These are phyloP conservation scores for Chamaetylas fuelleborni DNA, from an alignment of 2,113 vertebrate genomes.

Conservation along the genomic window DNA sequence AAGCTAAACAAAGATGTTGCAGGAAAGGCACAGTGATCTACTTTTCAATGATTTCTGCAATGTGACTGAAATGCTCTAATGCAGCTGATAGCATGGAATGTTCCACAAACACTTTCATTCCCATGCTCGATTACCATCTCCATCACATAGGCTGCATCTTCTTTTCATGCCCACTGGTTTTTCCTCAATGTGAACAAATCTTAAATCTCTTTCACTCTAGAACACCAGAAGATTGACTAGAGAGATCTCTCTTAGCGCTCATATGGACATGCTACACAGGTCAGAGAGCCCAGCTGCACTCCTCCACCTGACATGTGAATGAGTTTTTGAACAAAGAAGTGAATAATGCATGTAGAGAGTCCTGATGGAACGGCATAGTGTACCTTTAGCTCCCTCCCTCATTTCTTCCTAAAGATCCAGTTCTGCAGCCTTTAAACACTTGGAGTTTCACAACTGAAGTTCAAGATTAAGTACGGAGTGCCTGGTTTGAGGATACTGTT, in stretches of 20 bases:
- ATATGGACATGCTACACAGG: background rate
- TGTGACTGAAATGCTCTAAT: background rate
- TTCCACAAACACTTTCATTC: conserved; percentile 27
- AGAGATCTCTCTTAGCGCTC: background rate
- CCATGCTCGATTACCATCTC: conserved; percentile 32
- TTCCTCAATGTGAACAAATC: conserved; percentile 58
- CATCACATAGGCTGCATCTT: conserved; percentile 35
- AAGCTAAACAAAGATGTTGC: background rate
- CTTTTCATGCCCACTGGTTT: conserved; percentile 60
- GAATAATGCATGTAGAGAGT: background rate
- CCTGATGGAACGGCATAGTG: background rate
- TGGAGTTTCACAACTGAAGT: background rate
- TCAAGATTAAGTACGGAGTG: background rate
- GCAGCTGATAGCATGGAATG: background rate
- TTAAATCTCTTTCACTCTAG: conserved; percentile 71
- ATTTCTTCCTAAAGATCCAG: background rate
- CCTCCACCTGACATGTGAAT: background rate
- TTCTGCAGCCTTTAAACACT: background rate
- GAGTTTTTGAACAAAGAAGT: background rate
- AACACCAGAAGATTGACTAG: background rate
- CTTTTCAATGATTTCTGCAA: background rate
- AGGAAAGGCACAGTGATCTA: background rate
- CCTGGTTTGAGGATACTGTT: background rate
- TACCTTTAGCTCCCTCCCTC: background rate
- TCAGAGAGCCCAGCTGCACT: background rate